Conservation (phyloP, 2,888 invertebrate genomes). For the Stenichneumon culpator region DNA sequence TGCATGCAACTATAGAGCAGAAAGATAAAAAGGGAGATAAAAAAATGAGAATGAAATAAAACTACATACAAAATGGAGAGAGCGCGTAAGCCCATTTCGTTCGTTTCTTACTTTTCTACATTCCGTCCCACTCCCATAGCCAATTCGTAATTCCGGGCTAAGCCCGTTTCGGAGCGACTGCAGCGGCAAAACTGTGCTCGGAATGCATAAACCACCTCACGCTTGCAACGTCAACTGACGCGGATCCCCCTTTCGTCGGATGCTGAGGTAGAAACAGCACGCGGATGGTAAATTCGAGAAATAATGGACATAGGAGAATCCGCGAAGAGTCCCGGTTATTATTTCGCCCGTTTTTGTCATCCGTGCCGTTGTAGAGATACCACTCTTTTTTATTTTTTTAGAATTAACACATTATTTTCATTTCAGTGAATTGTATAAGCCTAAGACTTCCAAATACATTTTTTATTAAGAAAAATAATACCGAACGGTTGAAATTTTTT, state of each 20-base stretch:
- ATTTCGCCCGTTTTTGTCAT: no score
- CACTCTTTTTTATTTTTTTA: no score
- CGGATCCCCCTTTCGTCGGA: background rate
- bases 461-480: no score
- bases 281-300: background rate
- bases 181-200: background rate
- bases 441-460: no score
- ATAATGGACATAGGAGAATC: conserved; percentile 1
- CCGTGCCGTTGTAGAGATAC: no score
- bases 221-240: background rate
- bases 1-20: background rate
- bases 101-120: conserved; percentile 20
- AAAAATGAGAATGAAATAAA: conserved; percentile 18
- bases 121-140: conserved; percentile 31
- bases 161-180: conserved; percentile 35
- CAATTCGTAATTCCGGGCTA: conserved; percentile 45
- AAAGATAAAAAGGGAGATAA: conserved; percentile 16
- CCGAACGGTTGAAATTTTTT: no score
- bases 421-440: no score
- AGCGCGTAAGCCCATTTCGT: conserved; percentile 39
- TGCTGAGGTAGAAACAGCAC: background rate
- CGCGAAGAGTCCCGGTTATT: no score
- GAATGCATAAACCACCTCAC: conserved; percentile 13
- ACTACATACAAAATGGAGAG: conserved; percentile 18
- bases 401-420: no score